Conservation (phyloP, 2,888 invertebrate species). For the Hypomecis atomaria region DNA sequence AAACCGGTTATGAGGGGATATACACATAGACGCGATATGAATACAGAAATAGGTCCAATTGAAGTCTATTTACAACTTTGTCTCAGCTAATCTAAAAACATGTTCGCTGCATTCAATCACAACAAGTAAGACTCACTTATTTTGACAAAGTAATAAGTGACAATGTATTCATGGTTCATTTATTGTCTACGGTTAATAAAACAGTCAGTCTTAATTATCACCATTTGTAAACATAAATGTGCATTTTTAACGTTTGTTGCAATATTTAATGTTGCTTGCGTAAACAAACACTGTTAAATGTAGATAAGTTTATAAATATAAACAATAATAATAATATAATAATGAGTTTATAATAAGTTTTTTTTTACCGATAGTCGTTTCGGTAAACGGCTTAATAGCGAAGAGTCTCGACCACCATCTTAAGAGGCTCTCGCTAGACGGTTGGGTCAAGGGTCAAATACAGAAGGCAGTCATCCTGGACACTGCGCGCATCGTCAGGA, state of each 20-base stretch:
- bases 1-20: constrained; percentile 30
- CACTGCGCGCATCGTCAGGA: no score
- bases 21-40: constrained; percentile 21
- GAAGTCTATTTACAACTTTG: constrained; percentile 1
- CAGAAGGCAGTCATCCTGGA: no score
- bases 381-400: no score
- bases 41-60: constrained; percentile 2
- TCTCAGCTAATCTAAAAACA: constrained; percentile 7
- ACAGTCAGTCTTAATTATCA: constrained; percentile 41
- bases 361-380: no score
- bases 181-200: constrained; percentile 14
- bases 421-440: no score
- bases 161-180: not conserved
- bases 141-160: constrained; percentile 6
- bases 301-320: no score
- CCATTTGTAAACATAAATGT: constrained; percentile 36
- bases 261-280: constrained; percentile 24
- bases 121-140: not conserved
- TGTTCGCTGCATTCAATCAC: not conserved
- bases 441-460: no score
- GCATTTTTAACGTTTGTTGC: constrained; percentile 35
- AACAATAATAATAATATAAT: no score
- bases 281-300: constrained; percentile 5
- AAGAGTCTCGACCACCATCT: no score
- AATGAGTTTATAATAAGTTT: no score